Evolutionary conservation across 2,113 vertebrate genomes (phyloP), one percentile per base, ranked within the genome.

Genomic region (Pachyramphus minor): DNA sequence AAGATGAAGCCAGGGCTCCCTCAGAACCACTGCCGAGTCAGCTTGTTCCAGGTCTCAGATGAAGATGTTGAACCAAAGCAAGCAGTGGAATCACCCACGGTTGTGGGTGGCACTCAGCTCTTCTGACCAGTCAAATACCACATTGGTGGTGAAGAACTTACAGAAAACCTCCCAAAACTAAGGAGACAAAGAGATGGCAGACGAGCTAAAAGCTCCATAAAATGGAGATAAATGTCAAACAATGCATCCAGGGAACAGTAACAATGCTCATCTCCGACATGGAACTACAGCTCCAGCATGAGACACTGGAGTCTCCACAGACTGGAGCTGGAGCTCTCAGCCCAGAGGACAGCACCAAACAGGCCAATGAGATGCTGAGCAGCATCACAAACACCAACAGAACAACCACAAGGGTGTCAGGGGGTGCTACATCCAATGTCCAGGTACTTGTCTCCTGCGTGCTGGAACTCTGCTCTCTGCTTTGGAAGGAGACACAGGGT

Each of bases 281-380:
- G 41, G 47, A 42, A 22, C 37, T 50, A 2, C 56, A 64, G 5
- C 58, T n/a, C 50, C 8, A 60, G 52, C 23, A 56, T 45, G 73
- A 44, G 58, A 27, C 0, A 1, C 19, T 30, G 33, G 21, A 19
- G 59, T n/a, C 58, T 59, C 59, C 1, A 0, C 11, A 17, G 59
- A 27, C n/a, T 41, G 24, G 8, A 52, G 39, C 67, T 19, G n/a
- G 37, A 44, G 11, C 39, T 73, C 37, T 25, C 49, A 45, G 44
- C 66, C 16, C 66, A 52, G 66, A 45, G 58, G 12, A 49, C 49
- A 49, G 49, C n/a, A 50, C 76, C 27, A 49, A 42, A 77, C 25
- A 42, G 39, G 35, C 58, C 73, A 64, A 14, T 1, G 0, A 56
- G 56, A 44, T 5, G 20, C 44, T 33, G 19, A 58, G 39, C 50